Evolutionary conservation across 2,113 vertebrate genomes (phyloP).

Genomic region (Lepisosteus osseus): DNA sequence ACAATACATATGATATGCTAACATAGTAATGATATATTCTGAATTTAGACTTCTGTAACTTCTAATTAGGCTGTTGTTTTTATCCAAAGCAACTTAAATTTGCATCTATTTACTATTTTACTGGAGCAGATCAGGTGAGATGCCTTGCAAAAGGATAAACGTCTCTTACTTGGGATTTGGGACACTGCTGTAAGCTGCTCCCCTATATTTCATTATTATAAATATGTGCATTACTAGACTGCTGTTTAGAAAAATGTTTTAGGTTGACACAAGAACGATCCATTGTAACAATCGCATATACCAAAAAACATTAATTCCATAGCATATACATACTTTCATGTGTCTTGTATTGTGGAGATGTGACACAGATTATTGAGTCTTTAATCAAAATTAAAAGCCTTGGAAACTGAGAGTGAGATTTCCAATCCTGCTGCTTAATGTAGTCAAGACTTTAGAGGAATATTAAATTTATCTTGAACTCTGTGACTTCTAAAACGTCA

Average conservation of each 20-base stretch:
- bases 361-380: not conserved
- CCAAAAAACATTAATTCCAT: not conserved
- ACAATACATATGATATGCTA: no score
- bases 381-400: constrained; percentile 5
- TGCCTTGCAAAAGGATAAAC: no score
- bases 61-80: no score
- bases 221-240: not conserved
- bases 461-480: not conserved
- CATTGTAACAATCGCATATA: not conserved
- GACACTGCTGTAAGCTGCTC: no score
- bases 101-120: no score
- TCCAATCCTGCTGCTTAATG: not conserved
- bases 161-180: no score
- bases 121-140: no score
- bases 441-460: not conserved
- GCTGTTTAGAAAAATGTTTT: not conserved
- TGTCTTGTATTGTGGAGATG: not conserved
- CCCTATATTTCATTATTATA: no score
- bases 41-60: no score
- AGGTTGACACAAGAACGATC: not conserved
- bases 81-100: no score
- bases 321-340: not conserved
- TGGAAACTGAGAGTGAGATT: not conserved
- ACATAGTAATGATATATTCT: no score
- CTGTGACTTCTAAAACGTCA: no score